Percentiles rank a stretch among this genome's conserved stretches.
Evolutionary conservation across 1,140 invertebrate species (phyloP).

Genomic region (Tachypleus tridentatus): DNA sequence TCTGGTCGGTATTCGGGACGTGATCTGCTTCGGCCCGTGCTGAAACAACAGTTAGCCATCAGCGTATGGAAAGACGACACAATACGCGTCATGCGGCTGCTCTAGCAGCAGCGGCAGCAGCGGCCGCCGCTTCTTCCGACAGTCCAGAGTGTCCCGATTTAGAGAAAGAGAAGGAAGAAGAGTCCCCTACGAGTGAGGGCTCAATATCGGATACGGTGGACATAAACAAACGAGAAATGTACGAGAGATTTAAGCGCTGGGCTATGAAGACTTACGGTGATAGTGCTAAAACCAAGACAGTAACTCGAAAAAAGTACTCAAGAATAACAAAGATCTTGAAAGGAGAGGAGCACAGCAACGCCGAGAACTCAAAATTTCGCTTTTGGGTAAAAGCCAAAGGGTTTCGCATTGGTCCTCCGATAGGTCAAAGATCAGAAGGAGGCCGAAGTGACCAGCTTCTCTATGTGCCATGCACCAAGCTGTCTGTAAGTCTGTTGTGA

Average conservation of each 20-base stretch:
- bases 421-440: conserved; percentile 44
- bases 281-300: conserved; percentile 86
- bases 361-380: conserved; percentile 87
- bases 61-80: conserved; percentile 12
- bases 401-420: conserved; percentile 58
- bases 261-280: conserved; percentile 78
- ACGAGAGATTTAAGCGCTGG: conserved; percentile 70
- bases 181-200: no score
- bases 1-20: no score
- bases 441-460: conserved; percentile 29
- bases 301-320: conserved; percentile 80
- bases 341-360: conserved; percentile 70
- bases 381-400: conserved; percentile 95
- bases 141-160: no score
- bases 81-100: conserved; percentile 16
- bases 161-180: no score
- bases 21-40: no score
- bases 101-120: conserved; percentile 9
- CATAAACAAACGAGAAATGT: conserved; percentile 7
- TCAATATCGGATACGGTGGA: no score
- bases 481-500: conserved; percentile 40
- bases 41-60: no score
- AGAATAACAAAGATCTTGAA: conserved; percentile 70
- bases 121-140: background rate
- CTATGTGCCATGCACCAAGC: conserved; percentile 53